Evolutionary conservation across 2,113 vertebrate species (phyloP), one percentile per base, ranked within the genome.

Genomic region (Choloepus hoffmanni): DNA sequence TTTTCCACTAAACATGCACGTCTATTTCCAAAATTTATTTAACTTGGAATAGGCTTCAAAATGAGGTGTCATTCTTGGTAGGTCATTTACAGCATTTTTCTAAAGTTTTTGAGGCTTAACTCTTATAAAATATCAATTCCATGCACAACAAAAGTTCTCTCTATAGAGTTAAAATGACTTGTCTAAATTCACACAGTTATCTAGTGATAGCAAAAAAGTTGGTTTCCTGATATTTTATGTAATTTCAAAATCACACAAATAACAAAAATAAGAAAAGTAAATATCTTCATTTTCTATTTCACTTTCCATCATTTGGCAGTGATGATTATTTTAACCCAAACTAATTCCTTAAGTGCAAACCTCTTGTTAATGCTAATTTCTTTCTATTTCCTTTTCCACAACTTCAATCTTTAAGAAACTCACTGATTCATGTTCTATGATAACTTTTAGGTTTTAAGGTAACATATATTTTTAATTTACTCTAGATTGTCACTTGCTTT

Each of bases 221-320:
- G 50, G 48, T 40, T 76, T 94, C 62, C 65, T 65, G 28, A 86
- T 15, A 88, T 81, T 62, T 79, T 12, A 82, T 92, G 26, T 88
- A 40, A 82, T 70, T 92, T 95, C 63, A 86, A 93, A 95, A 53
- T 94, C 65, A 93, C 30, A 91, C 36, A 83, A 48, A 86, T 9
- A 91, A 73, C 89, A 45, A 85, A 92, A 91, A 79, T 7, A 92
- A 33, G 43, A 82, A 43, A 92, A 88, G 74, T 48, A 79, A 48
- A 67, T 62, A 72, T 14, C 40, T 16, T 97, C 45, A 82, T 73
- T 92, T 95, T 95, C 45, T 78, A 68, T n/a, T 70, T 93, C 19
- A 84, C 36, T 91, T 94, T 74, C 48, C 73, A 15, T 86, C 19
- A 53, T 84, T 94, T 86, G 70, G 23, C 15, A 33, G 74, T 30